Conservation (phyloP, 53 echinoderm and acorn worm species). For the Astropecten irregularis region DNA sequence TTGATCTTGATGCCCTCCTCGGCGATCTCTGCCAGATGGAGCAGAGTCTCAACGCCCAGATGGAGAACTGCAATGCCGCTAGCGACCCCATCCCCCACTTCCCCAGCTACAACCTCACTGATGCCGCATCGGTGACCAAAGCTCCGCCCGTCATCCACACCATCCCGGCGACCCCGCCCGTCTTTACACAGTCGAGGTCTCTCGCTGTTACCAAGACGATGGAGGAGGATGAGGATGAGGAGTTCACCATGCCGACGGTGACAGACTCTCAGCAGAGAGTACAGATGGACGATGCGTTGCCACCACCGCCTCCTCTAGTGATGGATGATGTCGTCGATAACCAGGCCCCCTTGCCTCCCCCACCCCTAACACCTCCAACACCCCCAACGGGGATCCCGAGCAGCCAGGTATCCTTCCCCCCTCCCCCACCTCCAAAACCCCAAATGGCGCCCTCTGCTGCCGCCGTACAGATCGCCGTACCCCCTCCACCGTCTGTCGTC, state of each 20-base stretch:
- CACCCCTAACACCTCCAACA: constrained; percentile 59
- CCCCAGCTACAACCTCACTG: constrained; percentile 44
- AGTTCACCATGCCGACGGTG: neutral
- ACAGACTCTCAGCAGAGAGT: too few relatives aligned
- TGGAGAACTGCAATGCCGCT: constrained; percentile 28
- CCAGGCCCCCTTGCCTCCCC: constrained; percentile 40
- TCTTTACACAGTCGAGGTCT: neutral
- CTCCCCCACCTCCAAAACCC: constrained; percentile 12
- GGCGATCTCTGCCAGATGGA: constrained; percentile 99
- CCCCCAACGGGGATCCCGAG: constrained; percentile 35
- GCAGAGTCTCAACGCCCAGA: constrained; percentile 72
- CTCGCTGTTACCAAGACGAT: constrained; percentile 7
- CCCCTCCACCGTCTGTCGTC: constrained; percentile 61
- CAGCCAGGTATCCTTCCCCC: neutral
- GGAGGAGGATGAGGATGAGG: neutral
- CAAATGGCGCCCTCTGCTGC: constrained; percentile 2
- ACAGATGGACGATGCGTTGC: constrained; percentile 41
- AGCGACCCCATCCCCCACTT: constrained; percentile 35
- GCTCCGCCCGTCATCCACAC: constrained; percentile 39
- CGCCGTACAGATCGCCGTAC: neutral
- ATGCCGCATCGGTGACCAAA: constrained; percentile 10
- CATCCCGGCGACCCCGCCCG: constrained; percentile 33
- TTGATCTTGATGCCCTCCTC: constrained; percentile 91
- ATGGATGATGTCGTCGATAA: neutral
- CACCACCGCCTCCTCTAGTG: constrained; percentile 63